Evolutionary conservation across 2,797 vertebrate genomes (phyloP), one percentile per base, ranked within the genome.

Genomic region (Microtus agrestis): DNA sequence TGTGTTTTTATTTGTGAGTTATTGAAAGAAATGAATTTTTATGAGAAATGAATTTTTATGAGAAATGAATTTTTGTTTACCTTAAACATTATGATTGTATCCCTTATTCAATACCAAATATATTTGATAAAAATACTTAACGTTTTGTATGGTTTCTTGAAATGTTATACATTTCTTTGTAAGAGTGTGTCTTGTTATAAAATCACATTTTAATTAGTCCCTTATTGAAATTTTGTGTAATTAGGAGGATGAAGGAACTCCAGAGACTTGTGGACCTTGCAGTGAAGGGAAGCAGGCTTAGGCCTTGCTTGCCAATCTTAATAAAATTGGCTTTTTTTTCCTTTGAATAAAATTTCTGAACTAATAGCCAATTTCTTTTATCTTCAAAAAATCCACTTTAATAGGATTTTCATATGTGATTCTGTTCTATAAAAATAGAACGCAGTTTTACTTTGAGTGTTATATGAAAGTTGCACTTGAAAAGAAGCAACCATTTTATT

Each of bases 381-480:
- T 89, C 94, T 91, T 73, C 25, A n/a, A 91, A 95, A 90, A 91
- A 87, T n/a, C 56, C 54, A 92, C 71, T 93, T 89, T 87, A 77
- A 65, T 73, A 93, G 31, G 43, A 29, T 40, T 43, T 94, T 92
- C 43, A 25, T 78, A 48, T 78, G 56, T 95, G 56, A 79, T 63
- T 76, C 63, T 73, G 0, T 92, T 71, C 71, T 91, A 29, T 69
- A n/a, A 94, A 93, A 92, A 82, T 63, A 95, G 37, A 96, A 95
- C 61, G 31, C 8, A 93, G 54, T 19, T 79, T 85, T 29, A 69
- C 56, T 87, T 43, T 51, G 76, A 19, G 61, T 87, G 73, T 31
- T 61, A 43, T 51, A 48, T 54, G 87, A 94, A 97, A 65, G 67
- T 85, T 93, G 40, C 89, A 34, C 25, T 90, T 96, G n/a, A 89